Conservation (phyloP, 2,797 vertebrate species). For the Agapornis canus region DNA sequence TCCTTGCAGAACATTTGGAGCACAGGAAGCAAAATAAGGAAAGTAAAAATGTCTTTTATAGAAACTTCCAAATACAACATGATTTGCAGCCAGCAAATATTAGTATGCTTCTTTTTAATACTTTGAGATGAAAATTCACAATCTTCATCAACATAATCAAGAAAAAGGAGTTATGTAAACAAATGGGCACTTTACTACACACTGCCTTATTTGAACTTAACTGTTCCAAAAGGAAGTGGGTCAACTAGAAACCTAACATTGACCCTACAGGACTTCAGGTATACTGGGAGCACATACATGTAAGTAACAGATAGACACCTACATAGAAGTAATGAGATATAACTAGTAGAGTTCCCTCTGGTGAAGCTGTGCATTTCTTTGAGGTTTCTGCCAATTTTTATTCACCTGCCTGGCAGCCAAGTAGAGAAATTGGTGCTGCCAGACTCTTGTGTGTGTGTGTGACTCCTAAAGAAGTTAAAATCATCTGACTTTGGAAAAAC, state of each 20-base stretch:
- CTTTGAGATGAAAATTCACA: neutral
- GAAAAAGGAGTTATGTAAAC: neutral
- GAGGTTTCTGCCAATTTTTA: neutral
- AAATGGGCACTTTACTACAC: neutral
- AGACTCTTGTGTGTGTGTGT: neutral
- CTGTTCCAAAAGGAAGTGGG: neutral
- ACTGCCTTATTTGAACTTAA: neutral
- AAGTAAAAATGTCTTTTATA: neutral
- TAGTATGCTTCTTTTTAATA: neutral
- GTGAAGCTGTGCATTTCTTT: neutral
- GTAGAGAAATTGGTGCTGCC: neutral
- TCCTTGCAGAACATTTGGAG: neutral
- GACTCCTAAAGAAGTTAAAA: neutral
- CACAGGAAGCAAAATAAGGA: neutral
- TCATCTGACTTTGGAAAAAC: neutral
- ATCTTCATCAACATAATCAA: neutral
- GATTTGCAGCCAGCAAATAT: rapidly evolving
- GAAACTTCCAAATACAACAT: neutral
- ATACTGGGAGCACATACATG: rapidly evolving
- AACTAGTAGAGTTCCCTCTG: neutral
- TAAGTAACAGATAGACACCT: neutral
- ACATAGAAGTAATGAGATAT: rapidly evolving
- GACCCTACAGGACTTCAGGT: neutral
- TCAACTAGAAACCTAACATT: neutral
- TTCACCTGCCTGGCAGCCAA: neutral